A percentile compares a stretch with the other conserved stretches of the same genome.
Evolutionary conservation across 2,797 vertebrate species (phyloP).

Genomic region (Pteropus rufus): DNA sequence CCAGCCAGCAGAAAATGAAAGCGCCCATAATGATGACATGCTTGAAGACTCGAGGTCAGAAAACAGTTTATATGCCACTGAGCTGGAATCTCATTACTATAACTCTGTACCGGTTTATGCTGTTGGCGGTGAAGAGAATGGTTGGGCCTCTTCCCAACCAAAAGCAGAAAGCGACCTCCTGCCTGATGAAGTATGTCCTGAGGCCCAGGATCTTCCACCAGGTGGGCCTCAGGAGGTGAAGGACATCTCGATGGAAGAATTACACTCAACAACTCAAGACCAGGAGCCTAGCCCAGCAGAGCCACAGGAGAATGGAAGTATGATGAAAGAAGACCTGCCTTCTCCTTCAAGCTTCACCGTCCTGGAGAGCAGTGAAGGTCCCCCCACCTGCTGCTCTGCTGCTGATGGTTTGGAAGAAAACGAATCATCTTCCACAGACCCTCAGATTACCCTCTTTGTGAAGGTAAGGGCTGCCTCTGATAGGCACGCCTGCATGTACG

Average conservation of each 20-base stretch:
- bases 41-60: conserved; percentile 43
- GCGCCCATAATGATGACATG: not conserved
- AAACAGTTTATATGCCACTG: not conserved
- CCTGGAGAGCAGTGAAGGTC: conserved; percentile 29
- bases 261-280: not conserved
- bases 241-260: not conserved
- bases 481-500: not conserved
- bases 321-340: not conserved
- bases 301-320: not conserved
- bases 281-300: not conserved
- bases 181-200: not conserved
- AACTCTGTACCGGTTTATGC: conserved; percentile 48
- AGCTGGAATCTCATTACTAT: conserved; percentile 45
- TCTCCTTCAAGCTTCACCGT: conserved; percentile 23
- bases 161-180: conserved; percentile 52
- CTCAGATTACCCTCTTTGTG: conserved; percentile 75
- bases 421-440: not conserved
- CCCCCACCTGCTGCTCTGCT: conserved; percentile 33
- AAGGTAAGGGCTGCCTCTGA: conserved; percentile 79
- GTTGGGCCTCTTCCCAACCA: conserved; percentile 24
- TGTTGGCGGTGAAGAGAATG: not conserved
- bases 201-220: not conserved
- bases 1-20: not conserved
- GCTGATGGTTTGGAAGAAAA: conserved; percentile 48
- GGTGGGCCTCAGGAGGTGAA: not conserved